A percentile compares a stretch with the other conserved stretches of the same genome.
These are phyloP conservation scores for Neomonachus schauinslandi DNA, from an alignment of 2,113 vertebrate species.

Conservation along the genomic window DNA sequence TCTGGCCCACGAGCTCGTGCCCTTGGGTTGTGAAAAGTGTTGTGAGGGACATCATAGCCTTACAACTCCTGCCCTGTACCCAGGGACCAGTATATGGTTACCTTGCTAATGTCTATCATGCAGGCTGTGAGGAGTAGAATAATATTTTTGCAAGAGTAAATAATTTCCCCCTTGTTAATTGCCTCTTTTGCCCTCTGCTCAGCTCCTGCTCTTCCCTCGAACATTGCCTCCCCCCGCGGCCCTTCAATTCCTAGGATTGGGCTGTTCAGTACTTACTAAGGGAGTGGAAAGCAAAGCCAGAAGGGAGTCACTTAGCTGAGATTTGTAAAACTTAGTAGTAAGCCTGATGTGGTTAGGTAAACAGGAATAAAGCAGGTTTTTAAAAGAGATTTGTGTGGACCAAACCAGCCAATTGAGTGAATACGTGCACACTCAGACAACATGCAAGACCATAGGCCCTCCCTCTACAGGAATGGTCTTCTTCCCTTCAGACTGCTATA, in stretches of 20 bases:
- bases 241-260: accelerated
- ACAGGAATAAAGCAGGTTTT: not conserved
- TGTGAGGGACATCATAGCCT: no score
- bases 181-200: not conserved
- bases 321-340: not conserved
- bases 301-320: not conserved
- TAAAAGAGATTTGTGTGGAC: not conserved
- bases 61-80: no score
- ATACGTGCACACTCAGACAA: no score
- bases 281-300: not conserved
- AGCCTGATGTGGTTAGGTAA: no score
- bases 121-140: not conserved
- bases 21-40: not conserved
- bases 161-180: not conserved
- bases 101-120: not conserved
- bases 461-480: no score
- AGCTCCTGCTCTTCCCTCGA: not conserved
- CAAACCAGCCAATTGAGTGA: not conserved
- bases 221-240: accelerated
- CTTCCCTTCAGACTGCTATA: accelerated
- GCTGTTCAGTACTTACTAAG: not conserved
- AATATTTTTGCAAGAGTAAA: not conserved
- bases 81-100: not conserved
- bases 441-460: accelerated
- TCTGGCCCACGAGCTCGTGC: not conserved